Evolutionary conservation across 2,797 vertebrate species (phyloP).

Genomic region (Sebastes elongatus): DNA sequence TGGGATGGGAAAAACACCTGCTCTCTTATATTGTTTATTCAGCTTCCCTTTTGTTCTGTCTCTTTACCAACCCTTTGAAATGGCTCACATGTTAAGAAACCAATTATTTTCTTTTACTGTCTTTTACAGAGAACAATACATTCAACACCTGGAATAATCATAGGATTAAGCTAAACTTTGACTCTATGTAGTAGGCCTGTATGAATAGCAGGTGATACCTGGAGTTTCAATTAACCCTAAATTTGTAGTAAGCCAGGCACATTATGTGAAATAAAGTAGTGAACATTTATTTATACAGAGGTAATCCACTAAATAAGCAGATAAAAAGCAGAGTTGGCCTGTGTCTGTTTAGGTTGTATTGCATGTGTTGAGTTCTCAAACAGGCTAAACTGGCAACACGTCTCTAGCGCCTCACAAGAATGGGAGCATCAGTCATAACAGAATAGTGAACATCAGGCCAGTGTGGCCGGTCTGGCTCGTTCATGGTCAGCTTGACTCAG

Average conservation of each 20-base stretch:
- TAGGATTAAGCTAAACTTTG: neutral
- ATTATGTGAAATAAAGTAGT: neutral
- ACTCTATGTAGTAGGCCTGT: neutral
- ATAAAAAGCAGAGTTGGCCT: neutral
- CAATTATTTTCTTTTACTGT: neutral
- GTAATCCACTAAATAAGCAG: neutral
- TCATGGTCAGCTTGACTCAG: conserved; percentile 70
- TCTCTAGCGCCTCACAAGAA: conserved; percentile 13
- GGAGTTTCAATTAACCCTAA: neutral
- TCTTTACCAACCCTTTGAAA: neutral
- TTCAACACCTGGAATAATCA: conserved; percentile 1
- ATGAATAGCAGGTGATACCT: neutral
- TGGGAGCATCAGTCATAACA: conserved; percentile 13
- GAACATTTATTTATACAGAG: neutral
- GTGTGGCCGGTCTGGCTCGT: conserved; percentile 34
- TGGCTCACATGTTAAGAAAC: neutral
- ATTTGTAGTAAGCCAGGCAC: neutral
- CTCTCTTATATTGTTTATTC: conserved; percentile 14
- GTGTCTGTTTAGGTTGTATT: too few relatives aligned
- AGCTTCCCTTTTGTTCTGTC: conserved; percentile 1
- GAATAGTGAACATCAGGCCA: conserved; percentile 30
- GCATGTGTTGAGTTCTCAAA: conserved; percentile 9
- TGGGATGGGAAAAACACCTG: neutral
- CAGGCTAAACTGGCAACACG: conserved; percentile 18
- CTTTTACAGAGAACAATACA: neutral